A percentile compares a stretch with the other conserved stretches of the same genome.
phyloP scores from a whole-genome alignment of 2,113 vertebrate genomes.

The Pygoscelis antarcticus region DNA sequence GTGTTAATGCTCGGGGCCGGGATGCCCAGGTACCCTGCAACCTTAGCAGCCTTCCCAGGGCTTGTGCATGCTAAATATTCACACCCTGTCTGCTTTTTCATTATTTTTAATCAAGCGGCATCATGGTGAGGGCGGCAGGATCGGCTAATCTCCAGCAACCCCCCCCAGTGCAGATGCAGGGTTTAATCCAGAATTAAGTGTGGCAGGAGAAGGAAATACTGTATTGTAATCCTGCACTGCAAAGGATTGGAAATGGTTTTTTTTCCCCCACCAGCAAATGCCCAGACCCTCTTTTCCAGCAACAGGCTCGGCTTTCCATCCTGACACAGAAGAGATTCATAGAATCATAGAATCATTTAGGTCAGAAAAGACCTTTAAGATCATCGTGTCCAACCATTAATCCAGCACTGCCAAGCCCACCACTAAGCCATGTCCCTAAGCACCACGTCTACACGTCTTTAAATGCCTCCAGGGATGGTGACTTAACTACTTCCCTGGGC shows the following conservation, averaged over 20 bases:
- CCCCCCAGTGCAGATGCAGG: background rate
- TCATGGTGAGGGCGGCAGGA: fast-evolving
- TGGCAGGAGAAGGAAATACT: background rate
- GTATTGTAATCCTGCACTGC: fast-evolving
- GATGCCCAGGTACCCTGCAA: background rate
- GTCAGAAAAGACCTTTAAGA: background rate
- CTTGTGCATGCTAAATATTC: background rate
- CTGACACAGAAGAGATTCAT: background rate
- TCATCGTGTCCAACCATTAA: background rate
- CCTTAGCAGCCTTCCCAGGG: background rate
- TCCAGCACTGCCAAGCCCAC: too few species aligned
- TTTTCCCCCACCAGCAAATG: background rate
- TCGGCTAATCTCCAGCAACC: background rate
- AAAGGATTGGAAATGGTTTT: background rate
- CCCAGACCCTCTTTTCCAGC: background rate
- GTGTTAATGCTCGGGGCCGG: fast-evolving
- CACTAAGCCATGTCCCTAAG: too few species aligned
- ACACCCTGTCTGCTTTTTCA: background rate
- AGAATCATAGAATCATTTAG: background rate
- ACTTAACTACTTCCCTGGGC: too few species aligned
- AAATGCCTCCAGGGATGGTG: too few species aligned
- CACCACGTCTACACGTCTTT: too few species aligned
- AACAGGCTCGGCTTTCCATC: background rate
- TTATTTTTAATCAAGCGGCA: background rate
- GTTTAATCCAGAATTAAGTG: background rate